phyloP scores from a whole-genome alignment of 1,140 invertebrate species.

The Drosophila quadrilineata region DNA sequence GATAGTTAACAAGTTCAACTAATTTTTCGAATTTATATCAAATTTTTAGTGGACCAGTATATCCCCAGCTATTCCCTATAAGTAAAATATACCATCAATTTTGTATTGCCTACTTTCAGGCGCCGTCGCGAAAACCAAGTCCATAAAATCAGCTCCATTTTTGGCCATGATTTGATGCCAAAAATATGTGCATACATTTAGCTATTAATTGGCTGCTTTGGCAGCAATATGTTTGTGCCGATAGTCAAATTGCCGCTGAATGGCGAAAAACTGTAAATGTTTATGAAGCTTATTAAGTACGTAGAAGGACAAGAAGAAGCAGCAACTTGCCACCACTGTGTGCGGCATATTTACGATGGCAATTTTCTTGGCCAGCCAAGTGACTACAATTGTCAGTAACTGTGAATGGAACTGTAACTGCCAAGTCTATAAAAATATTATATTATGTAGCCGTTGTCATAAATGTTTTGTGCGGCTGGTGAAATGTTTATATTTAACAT shows the following conservation, averaged over 20 bases:
- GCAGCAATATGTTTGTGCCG: background rate
- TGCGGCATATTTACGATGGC: constrained; percentile 41
- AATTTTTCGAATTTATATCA: no score
- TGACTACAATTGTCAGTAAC: constrained; percentile 7
- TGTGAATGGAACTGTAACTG: no score
- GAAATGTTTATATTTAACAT: constrained; percentile 34
- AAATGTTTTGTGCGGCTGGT: constrained; percentile 28
- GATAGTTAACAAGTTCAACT: no score
- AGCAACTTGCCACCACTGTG: constrained; percentile 17
- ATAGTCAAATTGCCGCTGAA: constrained; percentile 32
- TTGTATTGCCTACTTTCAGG: background rate
- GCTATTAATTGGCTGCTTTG: constrained; percentile 36
- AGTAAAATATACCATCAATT: background rate
- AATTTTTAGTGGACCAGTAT: no score
- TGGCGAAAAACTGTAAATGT: constrained; percentile 30
- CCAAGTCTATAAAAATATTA: constrained; percentile 64
- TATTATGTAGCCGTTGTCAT: constrained; percentile 25
- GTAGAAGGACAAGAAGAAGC: no score
- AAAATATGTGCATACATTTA: constrained; percentile 9
- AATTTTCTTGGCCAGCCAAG: constrained; percentile 15
- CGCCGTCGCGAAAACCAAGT: constrained; percentile 20
- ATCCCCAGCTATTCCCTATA: no score
- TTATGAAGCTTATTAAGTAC: constrained; percentile 33
- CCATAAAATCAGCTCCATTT: constrained; percentile 15
- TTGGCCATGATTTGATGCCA: constrained; percentile 20